These are phyloP conservation scores for Hydropotes inermis DNA, from an alignment of 2,113 vertebrate species.

Conservation along the genomic window DNA sequence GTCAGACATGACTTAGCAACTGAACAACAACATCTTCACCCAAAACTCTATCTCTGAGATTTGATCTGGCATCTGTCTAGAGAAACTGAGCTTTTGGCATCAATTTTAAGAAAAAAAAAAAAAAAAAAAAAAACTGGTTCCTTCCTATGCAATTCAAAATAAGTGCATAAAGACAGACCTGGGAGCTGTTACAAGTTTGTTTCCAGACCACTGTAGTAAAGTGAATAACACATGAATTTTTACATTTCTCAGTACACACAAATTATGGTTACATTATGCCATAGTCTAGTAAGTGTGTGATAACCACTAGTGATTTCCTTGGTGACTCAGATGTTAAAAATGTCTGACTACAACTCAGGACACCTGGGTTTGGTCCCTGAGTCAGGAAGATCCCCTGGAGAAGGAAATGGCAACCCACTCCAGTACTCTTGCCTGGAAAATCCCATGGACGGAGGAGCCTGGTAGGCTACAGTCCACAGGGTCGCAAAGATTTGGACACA, in stretches of 20 bases:
- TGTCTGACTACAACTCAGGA: not conserved
- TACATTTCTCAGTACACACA: not conserved
- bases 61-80: not conserved
- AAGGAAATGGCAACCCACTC: not conserved
- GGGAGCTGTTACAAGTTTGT: not conserved
- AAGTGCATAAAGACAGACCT: not conserved
- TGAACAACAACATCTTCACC: not conserved
- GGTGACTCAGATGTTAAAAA: not conserved
- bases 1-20: not conserved
- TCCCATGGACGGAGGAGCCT: fast-evolving
- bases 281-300: not conserved
- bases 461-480: not conserved
- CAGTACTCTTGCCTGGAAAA: not conserved
- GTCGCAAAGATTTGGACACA: fast-evolving
- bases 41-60: not conserved
- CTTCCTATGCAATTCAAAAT: not conserved
- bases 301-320: not conserved
- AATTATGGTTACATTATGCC: not conserved
- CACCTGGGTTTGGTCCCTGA: not conserved
- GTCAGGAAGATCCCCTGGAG: not conserved
- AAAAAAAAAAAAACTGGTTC: not conserved
- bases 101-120: not conserved
- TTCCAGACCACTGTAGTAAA: not conserved
- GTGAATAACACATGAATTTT: not conserved
- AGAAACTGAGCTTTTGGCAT: not conserved